These are phyloP conservation scores for Pogonus chalceus DNA, from an alignment of 1,140 invertebrate species.

Conservation along the genomic window DNA sequence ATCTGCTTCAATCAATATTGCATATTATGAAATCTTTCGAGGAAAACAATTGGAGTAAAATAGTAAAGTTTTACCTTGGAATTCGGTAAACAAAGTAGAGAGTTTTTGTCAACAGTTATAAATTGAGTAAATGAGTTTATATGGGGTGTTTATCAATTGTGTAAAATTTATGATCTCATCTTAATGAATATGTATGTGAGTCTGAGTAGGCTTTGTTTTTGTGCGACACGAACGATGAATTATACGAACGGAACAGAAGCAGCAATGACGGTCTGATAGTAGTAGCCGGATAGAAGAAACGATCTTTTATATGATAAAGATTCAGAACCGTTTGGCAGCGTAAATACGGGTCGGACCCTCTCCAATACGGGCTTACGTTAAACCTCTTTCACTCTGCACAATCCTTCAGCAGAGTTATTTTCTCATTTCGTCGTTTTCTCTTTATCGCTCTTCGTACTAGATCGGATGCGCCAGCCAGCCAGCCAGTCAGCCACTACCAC, in stretches of 20 bases:
- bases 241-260: background rate
- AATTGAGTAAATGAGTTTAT: too few species aligned
- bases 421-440: slow-evolving; percentile 20
- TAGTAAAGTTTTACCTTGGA: too few species aligned
- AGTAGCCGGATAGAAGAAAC: background rate
- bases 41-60: too few species aligned
- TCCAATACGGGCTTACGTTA: slow-evolving; percentile 17
- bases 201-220: background rate
- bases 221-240: background rate
- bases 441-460: slow-evolving; percentile 16
- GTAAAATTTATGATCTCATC: too few species aligned
- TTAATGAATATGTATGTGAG: background rate
- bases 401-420: slow-evolving; percentile 19
- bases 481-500: background rate
- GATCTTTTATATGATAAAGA: slow-evolving; percentile 2
- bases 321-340: slow-evolving; percentile 1
- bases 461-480: background rate
- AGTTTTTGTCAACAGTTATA: too few species aligned
- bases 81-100: too few species aligned
- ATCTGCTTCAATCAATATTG: too few species aligned
- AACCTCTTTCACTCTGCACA: slow-evolving; percentile 19
- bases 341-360: slow-evolving; percentile 2
- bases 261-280: background rate
- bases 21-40: too few species aligned
- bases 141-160: too few species aligned